These are phyloP conservation scores for Nymphalis c-album DNA, from an alignment of 2,888 invertebrate species.

Conservation along the genomic window DNA sequence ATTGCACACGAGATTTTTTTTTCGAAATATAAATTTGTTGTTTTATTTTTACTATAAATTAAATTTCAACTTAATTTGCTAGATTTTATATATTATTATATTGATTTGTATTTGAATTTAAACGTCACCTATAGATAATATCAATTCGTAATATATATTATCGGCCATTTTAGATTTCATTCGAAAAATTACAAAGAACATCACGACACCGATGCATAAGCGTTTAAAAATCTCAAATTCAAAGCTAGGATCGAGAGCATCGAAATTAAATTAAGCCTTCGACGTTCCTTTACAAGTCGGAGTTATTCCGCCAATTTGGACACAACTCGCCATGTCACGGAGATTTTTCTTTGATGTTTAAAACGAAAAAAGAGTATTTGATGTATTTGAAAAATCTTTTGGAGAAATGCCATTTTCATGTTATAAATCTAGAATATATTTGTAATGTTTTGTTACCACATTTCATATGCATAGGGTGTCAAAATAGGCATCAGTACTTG, in stretches of 20 bases:
- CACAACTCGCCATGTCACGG: constrained; percentile 1
- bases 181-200: background rate
- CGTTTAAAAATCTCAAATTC: constrained; percentile 21
- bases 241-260: constrained; percentile 21
- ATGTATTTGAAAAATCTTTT: background rate
- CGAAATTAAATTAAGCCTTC: constrained; percentile 25
- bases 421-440: background rate
- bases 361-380: background rate
- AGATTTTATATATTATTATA: too few relatives aligned
- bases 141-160: too few relatives aligned
- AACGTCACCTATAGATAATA: too few relatives aligned
- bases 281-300: constrained; percentile 24
- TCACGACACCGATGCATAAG: background rate
- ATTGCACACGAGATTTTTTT: too few relatives aligned
- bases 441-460: background rate
- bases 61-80: too few relatives aligned
- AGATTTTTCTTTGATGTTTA: constrained; percentile 10
- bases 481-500: too few relatives aligned
- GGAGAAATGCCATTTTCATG: constrained; percentile 1
- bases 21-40: too few relatives aligned
- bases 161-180: too few relatives aligned
- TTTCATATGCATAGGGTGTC: too few relatives aligned
- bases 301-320: constrained; percentile 21
- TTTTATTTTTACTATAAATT: too few relatives aligned
- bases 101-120: too few relatives aligned